Base-by-base conservation (phyloP, 2,888 invertebrate species). In the Pegoplata infirma region DNA sequence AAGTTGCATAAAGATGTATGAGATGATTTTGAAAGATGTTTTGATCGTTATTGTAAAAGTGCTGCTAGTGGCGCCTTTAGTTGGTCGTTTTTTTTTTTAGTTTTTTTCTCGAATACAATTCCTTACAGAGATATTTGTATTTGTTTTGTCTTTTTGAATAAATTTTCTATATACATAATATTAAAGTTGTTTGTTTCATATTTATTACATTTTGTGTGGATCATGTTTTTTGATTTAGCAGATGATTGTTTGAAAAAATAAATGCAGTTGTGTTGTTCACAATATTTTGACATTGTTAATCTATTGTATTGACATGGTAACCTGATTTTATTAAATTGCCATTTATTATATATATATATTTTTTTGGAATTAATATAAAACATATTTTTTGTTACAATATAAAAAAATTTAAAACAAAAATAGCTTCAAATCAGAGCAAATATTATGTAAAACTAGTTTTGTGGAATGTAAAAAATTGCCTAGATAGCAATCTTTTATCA, bases 61-160 rank as follows among this genome's bases (percentile, higher is more conserved):
- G 79, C 79, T 79, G 79, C 75, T 71, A 75, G 74, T 79, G 79
- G 79, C 79, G 79, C 79, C 79, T 79, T 79, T 79, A 71, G 75
- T 75, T 75, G 69, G 63, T 49, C 17, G 32, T 74, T 58, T 66
- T 53, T 67, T 36, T 68, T 53, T 21, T 23, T 56, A 47, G 49
- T 72, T 64, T 58, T 47, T 64, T 36, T 40, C 10, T 14, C 17
- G 1, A 28, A 32, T 55, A 32, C 8, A 32, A 12, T 67, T 46
- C 46, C 19, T 47, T 40, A 28, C 1, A 17, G 5, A 46, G 46
- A 21, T 66, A 10, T 5, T 3, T 32, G 12, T 63, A 56, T 53
- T 28, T 56, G 23, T 19, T 71, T n/a, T 17, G 19, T 23, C 36
- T 49, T 74, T 73, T 53, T 78, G 78, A 61, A 79, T 79, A 79